phyloP scores from a whole-genome alignment of 2,113 vertebrate species.

The Marcusenius ussheri region DNA sequence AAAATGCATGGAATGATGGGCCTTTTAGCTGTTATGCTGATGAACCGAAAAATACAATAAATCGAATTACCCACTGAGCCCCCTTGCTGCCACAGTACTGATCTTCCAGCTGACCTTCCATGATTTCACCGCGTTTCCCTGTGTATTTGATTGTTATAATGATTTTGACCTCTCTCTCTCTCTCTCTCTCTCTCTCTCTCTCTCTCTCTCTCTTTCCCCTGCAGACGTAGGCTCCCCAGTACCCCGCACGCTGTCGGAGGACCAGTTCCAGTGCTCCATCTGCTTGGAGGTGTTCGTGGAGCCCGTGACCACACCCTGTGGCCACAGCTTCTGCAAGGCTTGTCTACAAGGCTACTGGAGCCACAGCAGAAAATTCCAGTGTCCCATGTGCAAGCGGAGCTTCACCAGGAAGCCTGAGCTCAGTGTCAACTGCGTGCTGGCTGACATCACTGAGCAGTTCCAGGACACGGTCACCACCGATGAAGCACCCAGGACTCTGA shows the following conservation, averaged over 20 bases:
- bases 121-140: neutral
- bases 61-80: neutral
- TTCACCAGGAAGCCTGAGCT: slow-evolving; percentile 56
- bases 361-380: slow-evolving; percentile 52
- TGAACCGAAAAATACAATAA: neutral
- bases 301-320: slow-evolving; percentile 78
- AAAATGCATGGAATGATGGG: neutral
- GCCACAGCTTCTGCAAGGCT: slow-evolving; percentile 81
- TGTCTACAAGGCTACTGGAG: slow-evolving; percentile 74
- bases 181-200: no score
- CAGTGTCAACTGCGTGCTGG: slow-evolving; percentile 71
- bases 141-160: neutral
- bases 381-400: slow-evolving; percentile 74
- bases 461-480: slow-evolving; percentile 24
- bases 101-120: neutral
- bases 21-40: neutral
- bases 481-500: neutral
- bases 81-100: neutral
- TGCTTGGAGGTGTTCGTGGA: slow-evolving; percentile 78
- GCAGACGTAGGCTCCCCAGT: slow-evolving; percentile 26
- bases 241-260: slow-evolving; percentile 55
- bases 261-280: slow-evolving; percentile 80
- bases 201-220: neutral
- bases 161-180: neutral
- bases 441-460: slow-evolving; percentile 61